phyloP scores from a whole-genome alignment of 2,888 invertebrate species.

The Perizoma affinitatum region DNA sequence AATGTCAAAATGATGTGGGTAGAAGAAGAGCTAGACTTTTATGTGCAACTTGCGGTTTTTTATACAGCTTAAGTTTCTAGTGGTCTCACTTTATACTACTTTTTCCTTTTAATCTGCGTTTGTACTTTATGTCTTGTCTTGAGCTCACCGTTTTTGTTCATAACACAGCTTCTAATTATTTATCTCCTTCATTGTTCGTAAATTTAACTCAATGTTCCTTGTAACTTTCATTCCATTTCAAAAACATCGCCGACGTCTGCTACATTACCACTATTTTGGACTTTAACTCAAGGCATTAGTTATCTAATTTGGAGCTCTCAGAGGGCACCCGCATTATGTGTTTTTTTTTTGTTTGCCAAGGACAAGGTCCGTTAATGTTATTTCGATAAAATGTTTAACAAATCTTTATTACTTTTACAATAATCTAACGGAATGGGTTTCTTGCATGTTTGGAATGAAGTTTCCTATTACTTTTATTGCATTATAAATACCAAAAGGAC shows the following conservation, averaged over 20 bases:
- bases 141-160: constrained; percentile 24
- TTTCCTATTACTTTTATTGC: constrained; percentile 28
- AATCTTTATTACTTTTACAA: constrained; percentile 22
- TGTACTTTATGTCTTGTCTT: constrained; percentile 3
- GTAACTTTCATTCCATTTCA: constrained; percentile 20
- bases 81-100: constrained; percentile 11
- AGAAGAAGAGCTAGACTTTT: constrained; percentile 42
- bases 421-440: constrained; percentile 39
- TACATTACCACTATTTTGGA: constrained; percentile 29
- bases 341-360: constrained; percentile 42
- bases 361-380: constrained; percentile 49
- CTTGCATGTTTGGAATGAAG: constrained; percentile 48
- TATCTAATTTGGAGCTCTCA: constrained; percentile 15
- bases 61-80: constrained; percentile 29
- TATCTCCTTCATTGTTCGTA: constrained; percentile 34
- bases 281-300: constrained; percentile 35
- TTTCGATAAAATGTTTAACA: constrained; percentile 40
- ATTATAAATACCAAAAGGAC: constrained; percentile 61
- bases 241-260: constrained; percentile 10
- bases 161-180: constrained; percentile 36
- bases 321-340: constrained; percentile 50
- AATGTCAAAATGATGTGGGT: constrained; percentile 48
- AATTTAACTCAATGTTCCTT: constrained; percentile 31
- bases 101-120: constrained; percentile 21
- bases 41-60: constrained; percentile 49